Evolutionary conservation across 2,113 vertebrate genomes (phyloP), one percentile per base, ranked within the genome.

Genomic region (Eublepharis macularius): DNA sequence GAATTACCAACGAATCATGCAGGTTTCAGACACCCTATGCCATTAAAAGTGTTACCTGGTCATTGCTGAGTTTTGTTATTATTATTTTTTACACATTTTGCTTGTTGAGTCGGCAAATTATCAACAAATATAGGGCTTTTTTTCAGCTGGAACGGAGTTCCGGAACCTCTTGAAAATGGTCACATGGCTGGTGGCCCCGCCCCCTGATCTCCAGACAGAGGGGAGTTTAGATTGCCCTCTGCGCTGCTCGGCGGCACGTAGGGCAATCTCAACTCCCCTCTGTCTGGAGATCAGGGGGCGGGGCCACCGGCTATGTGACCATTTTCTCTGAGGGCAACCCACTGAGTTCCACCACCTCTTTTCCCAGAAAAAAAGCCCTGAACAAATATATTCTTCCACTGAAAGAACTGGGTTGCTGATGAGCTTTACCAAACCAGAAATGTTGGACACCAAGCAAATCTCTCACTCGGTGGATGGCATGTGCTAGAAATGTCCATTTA

Each of bases 21-120:
- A 82, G 92, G 90, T 84, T 94, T 90, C 77, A 90, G 87, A 94
- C 92, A 88, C 89, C 49, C 51, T 88, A 69, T 90, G 88, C 95
- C 94, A 94, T 94, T 93, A 93, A 92, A 95, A 94, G 91, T 91
- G 89, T 92, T 94, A 92, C 92, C 86, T 92, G 24, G 34, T 83
- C n/a, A 29, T 54, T 4, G 17, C n/a, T 34, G 2, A 85, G 74
- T 83, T 82, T 72, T 39, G 77, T 41, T 68, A 86, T 76, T 88
- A 80, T 89, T 77, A 84, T 82, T 92, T 65, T 92, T 57, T 60
- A 92, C 87, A 80, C 88, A 76, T 83, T 92, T 80, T 12, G 89
- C 90, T 90, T 69, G 87, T 65, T 82, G 34, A 85, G 75, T 34
- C 54, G 16, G 6, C 11, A 87, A 91, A 75, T 90, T 80, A 57